Evolutionary conservation across 2,113 vertebrate species (phyloP), one percentile per base, ranked within the genome.

Genomic region (Channa argus): DNA sequence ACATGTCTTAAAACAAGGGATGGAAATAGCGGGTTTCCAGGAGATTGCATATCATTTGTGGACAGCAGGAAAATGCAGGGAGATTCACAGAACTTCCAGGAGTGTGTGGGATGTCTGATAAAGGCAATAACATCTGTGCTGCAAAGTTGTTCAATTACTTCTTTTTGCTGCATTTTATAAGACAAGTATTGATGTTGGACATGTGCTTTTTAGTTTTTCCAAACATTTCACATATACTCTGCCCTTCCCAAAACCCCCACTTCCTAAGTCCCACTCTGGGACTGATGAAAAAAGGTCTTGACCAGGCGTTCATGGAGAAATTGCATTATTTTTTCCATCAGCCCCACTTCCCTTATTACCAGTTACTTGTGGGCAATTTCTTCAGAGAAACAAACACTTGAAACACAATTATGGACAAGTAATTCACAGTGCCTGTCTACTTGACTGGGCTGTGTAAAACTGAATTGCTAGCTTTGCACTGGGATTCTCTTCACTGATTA

Each of bases 371-470:
- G 41, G 38, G 37, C 9, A 1, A 36, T 45, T 65, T 59, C 66
- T n/a, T 74, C 3, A 0, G 63, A 67, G 69, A 85, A 88, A 82
- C 72, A 89, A 86, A 87, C 73, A 78, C 78, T 89, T 54, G 59
- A 90, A 89, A 80, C 71, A 37, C 56, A 80, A 88, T 89, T 87
- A 88, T 63, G 37, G 61, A 9, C 13, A 55, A 77, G 50, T 72
- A 54, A 72, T 82, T 82, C 11, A 6, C 13, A 41, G 55, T 33
- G 52, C n/a, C 38, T 8, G 45, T 53, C 43, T 47, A 52, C 37
- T 54, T 56, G 47, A 53, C 33, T 5, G n/a, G 38, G 45, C 44
- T 38, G 36, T 24, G 51, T 41, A 52, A 71, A 46, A 54, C 58
- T 47, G 6, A 81, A 52, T 24, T 71, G 41, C 36, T 37, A 54